These are phyloP conservation scores for Manis javanica DNA, from an alignment of 2,797 vertebrate genomes.

Conservation along the genomic window DNA sequence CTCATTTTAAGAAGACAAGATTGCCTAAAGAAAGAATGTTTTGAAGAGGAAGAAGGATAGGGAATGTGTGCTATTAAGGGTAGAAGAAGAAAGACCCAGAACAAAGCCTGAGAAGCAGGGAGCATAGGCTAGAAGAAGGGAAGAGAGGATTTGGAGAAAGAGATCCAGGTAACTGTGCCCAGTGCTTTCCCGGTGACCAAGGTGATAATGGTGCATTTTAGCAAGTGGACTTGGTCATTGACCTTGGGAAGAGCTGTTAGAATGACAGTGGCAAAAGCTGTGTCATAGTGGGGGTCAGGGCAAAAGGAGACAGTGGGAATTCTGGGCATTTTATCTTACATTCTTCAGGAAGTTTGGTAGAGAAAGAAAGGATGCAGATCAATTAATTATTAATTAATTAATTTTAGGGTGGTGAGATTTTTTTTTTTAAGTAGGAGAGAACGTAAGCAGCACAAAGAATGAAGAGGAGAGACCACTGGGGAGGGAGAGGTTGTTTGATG, in stretches of 20 bases:
- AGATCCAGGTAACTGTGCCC: background rate
- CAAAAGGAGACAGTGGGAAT: background rate
- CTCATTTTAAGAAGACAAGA: slow-evolving; percentile 23
- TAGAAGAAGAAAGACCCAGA: slow-evolving; percentile 1
- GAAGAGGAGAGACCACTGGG: background rate
- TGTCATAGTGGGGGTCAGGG: background rate
- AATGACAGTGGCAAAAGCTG: background rate
- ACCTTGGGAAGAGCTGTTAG: background rate
- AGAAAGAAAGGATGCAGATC: background rate
- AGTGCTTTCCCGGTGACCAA: background rate
- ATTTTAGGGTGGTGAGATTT: background rate
- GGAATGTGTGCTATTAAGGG: background rate
- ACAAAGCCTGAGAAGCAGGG: background rate
- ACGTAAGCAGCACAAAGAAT: rapidly evolving
- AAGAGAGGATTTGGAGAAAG: background rate
- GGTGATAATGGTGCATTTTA: background rate
- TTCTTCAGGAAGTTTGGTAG: background rate
- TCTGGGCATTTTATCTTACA: background rate
- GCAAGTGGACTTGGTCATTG: background rate
- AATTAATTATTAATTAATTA: background rate
- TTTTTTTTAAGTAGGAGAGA: background rate
- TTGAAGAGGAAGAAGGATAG: background rate
- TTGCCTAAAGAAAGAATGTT: slow-evolving; percentile 45
- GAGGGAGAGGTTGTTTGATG: background rate
- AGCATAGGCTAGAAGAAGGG: background rate